A percentile compares a stretch with the other conserved stretches of the same genome.
Conservation (phyloP, 2,888 invertebrate genomes). For the Aphrophora alni region DNA sequence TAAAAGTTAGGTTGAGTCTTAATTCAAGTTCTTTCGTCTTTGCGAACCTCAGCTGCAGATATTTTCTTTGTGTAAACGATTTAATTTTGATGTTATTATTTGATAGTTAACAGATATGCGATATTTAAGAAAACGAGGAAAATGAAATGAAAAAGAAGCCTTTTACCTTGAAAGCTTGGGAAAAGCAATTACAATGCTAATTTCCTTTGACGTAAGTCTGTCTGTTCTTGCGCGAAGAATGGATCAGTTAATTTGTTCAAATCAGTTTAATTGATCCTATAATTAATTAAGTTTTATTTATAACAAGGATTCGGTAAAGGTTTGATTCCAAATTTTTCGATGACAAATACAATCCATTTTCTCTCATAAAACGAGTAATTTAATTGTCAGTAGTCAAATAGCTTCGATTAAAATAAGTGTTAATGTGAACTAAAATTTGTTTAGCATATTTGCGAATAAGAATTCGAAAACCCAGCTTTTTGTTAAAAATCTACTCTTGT, state of each 20-base stretch:
- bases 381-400: too few relatives aligned
- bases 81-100: background rate
- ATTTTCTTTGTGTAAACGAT: background rate
- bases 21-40: background rate
- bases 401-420: too few relatives aligned
- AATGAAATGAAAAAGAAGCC: background rate
- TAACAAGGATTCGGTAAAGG: too few relatives aligned
- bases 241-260: background rate
- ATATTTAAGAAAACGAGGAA: background rate
- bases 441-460: too few relatives aligned
- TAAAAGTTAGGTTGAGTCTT: background rate
- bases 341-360: too few relatives aligned
- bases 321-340: too few relatives aligned
- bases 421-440: too few relatives aligned
- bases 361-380: too few relatives aligned
- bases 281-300: background rate
- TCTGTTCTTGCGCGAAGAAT: background rate
- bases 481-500: too few relatives aligned
- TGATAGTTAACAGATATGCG: background rate
- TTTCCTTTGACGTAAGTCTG: conserved; percentile 26
- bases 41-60: background rate
- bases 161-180: background rate
- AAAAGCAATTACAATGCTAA: conserved; percentile 34
- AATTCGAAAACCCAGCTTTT: too few relatives aligned
- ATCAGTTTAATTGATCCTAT: background rate